Conservation (phyloP, 1,140 invertebrate genomes). For the Diabrotica undecimpunctata region DNA sequence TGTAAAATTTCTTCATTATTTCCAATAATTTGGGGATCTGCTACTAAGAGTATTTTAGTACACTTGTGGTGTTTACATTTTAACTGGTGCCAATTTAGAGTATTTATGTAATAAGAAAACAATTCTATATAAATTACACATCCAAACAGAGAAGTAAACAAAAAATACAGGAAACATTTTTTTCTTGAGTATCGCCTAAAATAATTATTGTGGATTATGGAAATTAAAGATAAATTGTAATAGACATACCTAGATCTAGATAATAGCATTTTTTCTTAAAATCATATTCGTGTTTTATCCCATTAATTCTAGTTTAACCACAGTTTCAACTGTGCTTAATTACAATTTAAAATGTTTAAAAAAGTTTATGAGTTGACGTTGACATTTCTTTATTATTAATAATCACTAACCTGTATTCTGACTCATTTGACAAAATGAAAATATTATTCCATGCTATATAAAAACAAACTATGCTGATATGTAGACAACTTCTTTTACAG, state of each 20-base stretch:
- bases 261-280: not conserved
- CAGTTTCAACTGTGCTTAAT: no score
- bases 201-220: not conserved
- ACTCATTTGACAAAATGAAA: no score
- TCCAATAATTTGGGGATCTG: conserved; percentile 90
- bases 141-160: not conserved
- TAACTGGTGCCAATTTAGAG: conserved; percentile 50
- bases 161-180: not conserved
- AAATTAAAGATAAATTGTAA: not conserved
- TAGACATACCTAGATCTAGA: not conserved
- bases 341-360: no score
- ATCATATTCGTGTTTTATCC: not conserved
- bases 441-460: no score
- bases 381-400: no score
- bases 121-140: conserved; percentile 8
- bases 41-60: conserved; percentile 73
- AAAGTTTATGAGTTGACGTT: no score
- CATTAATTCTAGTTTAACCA: no score
- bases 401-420: no score
- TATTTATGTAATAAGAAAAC: conserved; percentile 28
- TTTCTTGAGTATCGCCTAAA: conserved; percentile 8
- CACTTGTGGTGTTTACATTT: conserved; percentile 56
- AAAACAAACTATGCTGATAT: no score
- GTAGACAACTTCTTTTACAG: no score
- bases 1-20: conserved; percentile 62